Evolutionary conservation across 1,140 invertebrate genomes (phyloP).

Genomic region (Frieseomelitta varia): DNA sequence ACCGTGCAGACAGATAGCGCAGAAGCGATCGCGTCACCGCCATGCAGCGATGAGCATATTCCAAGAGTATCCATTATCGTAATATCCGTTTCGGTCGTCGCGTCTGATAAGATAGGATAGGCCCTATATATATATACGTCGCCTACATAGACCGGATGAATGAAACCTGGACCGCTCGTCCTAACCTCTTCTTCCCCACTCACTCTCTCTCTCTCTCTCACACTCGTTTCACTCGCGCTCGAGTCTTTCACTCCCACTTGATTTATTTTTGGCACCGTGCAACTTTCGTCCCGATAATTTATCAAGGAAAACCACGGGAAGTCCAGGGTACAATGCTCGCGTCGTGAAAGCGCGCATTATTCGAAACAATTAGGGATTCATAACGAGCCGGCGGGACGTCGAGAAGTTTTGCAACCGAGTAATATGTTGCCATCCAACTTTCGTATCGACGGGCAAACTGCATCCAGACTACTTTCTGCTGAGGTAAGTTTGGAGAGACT

Average conservation of each 20-base stretch:
- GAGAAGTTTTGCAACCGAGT: not conserved
- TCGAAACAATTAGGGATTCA: not conserved
- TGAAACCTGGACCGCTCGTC: slow-evolving; percentile 54
- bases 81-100: slow-evolving; percentile 72
- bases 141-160: slow-evolving; percentile 53
- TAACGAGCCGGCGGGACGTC: not conserved
- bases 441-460: not conserved
- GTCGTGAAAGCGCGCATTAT: not conserved
- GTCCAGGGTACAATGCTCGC: slow-evolving; percentile 7
- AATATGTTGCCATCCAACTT: not conserved
- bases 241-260: not conserved
- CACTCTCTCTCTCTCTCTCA: slow-evolving; percentile 14
- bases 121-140: slow-evolving; percentile 42
- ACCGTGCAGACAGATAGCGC: not conserved
- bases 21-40: not conserved
- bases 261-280: slow-evolving; percentile 16
- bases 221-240: slow-evolving; percentile 8
- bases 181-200: slow-evolving; percentile 6
- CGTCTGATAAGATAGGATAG: slow-evolving; percentile 69
- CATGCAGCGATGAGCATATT: not conserved
- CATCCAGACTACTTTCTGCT: not conserved
- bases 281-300: slow-evolving; percentile 7
- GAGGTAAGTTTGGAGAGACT: too few species aligned
- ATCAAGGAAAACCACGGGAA: not conserved
- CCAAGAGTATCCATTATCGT: slow-evolving; percentile 65